A percentile compares a stretch with the other conserved stretches of the same genome.
phyloP scores from a whole-genome alignment of 2,797 vertebrate species.

The Podarcis siculus region DNA sequence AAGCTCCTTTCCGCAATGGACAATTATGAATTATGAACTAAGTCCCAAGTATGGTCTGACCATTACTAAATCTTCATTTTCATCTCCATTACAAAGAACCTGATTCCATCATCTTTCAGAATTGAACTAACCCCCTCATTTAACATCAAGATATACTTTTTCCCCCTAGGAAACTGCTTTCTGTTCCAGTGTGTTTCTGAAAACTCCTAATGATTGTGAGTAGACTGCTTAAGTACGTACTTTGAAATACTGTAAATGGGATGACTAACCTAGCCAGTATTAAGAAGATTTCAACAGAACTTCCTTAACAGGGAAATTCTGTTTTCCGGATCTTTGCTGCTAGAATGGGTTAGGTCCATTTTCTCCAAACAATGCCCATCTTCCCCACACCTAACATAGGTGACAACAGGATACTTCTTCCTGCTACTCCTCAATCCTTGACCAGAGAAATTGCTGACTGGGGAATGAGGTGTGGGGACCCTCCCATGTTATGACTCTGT shows the following conservation, averaged over 20 bases:
- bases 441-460: neutral
- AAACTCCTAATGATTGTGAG: neutral
- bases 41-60: neutral
- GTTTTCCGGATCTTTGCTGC: no score
- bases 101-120: neutral
- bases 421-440: neutral
- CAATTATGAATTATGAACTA: conserved; percentile 14
- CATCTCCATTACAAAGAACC: neutral
- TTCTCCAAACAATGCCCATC: no score
- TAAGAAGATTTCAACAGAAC: no score
- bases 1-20: conserved; percentile 17
- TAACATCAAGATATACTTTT: no score
- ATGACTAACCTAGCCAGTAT: no score
- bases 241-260: no score
- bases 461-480: neutral
- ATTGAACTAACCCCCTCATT: neutral
- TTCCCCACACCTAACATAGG: neutral
- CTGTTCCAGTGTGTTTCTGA: neutral
- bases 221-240: no score
- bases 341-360: no score
- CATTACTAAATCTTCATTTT: neutral
- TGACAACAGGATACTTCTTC: neutral
- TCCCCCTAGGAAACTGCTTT: neutral
- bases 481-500: neutral
- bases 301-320: no score